Conservation (phyloP, 2,797 vertebrate genomes). For the Macroramphosus scolopax region DNA sequence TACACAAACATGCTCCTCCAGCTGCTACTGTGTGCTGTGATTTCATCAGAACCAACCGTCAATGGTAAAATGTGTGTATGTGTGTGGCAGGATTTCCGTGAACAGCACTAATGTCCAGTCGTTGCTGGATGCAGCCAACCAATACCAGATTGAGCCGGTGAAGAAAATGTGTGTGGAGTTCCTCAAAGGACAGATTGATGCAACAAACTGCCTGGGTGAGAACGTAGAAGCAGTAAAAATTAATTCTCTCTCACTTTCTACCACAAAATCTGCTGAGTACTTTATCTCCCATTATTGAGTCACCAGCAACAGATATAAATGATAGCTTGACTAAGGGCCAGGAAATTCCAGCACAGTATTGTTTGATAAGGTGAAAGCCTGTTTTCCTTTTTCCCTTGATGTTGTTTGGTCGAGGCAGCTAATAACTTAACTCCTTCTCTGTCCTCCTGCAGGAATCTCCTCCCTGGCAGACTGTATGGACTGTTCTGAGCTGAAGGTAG, state of each 20-base stretch:
- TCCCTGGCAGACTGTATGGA: slow-evolving; percentile 94
- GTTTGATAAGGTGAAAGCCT: no score
- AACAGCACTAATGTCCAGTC: slow-evolving; percentile 98
- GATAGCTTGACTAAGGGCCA: no score
- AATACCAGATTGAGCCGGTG: slow-evolving; percentile 97
- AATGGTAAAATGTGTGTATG: slow-evolving; percentile 6
- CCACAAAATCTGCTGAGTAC: no score
- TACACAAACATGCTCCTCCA: neutral
- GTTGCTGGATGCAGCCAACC: slow-evolving; percentile 94
- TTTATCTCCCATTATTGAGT: no score
- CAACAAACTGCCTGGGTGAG: slow-evolving; percentile 96
- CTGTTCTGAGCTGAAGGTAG: slow-evolving; percentile 91
- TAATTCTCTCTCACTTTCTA: neutral
- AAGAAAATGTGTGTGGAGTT: slow-evolving; percentile 99
- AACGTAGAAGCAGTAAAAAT: slow-evolving; percentile 3
- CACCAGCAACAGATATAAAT: no score
- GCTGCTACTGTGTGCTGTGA: neutral
- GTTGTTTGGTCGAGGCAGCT: no score
- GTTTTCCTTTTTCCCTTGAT: no score
- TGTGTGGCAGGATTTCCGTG: slow-evolving; percentile 87
- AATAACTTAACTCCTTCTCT: neutral
- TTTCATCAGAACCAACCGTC: slow-evolving; percentile 1
- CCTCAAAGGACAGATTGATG: slow-evolving; percentile 95
- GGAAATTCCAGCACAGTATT: no score
- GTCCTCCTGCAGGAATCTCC: slow-evolving; percentile 84